Evolutionary conservation across 2,113 vertebrate species (phyloP).

Genomic region (Clarias batrachus): DNA sequence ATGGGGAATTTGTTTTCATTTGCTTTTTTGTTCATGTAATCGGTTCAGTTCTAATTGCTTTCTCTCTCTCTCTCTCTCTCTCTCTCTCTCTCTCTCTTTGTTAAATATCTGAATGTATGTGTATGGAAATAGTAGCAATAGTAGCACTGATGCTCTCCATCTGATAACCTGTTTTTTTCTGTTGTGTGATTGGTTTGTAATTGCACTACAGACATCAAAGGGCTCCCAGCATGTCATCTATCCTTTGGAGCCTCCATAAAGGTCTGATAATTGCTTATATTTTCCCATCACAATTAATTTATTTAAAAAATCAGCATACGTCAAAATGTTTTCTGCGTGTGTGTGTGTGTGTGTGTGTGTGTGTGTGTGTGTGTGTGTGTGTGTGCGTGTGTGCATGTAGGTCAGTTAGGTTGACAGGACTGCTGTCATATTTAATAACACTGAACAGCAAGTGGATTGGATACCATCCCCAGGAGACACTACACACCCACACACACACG

Average conservation of each 20-base stretch:
- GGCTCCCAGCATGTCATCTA: constrained; percentile 43
- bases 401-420: constrained; percentile 46
- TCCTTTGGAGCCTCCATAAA: not conserved
- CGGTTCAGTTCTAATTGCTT: not conserved
- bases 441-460: constrained; percentile 41
- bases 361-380: constrained; percentile 12
- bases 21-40: not conserved
- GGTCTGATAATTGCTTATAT: not conserved
- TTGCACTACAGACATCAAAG: constrained; percentile 34
- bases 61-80: constrained; percentile 1
- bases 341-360: not conserved
- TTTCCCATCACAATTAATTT: not conserved
- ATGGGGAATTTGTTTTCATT: not conserved
- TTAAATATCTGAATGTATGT: constrained; percentile 16
- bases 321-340: not conserved
- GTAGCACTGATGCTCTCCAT: not conserved
- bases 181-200: constrained; percentile 42
- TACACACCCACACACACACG: constrained; percentile 31
- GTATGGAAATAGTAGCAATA: not conserved
- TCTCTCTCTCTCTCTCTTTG: not conserved
- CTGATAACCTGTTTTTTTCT: constrained; percentile 36
- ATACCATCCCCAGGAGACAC: not conserved
- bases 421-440: constrained; percentile 53
- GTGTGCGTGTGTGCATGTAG: not conserved
- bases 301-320: not conserved